Evolutionary conservation across 2,888 invertebrate genomes (phyloP).

Genomic region (Phasia obesa): DNA sequence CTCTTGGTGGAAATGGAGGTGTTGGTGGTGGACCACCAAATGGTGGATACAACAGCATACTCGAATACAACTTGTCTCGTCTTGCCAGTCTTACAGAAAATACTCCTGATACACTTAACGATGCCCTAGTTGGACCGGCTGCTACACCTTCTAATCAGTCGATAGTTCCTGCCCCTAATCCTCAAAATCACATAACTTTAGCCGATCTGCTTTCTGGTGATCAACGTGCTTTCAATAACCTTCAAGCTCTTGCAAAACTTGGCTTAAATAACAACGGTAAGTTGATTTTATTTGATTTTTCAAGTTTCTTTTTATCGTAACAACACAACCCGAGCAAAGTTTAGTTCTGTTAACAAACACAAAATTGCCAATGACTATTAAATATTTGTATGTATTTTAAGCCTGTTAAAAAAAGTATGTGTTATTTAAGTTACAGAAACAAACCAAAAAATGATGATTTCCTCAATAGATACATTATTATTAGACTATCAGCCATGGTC

Average conservation of each 20-base stretch:
- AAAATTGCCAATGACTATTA: too few species aligned
- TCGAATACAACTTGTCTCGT: slow-evolving; percentile 93
- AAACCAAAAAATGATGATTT: too few species aligned
- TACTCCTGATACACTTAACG: slow-evolving; percentile 82
- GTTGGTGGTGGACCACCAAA: slow-evolving; percentile 79
- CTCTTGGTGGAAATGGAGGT: slow-evolving; percentile 68
- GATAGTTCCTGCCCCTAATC: slow-evolving; percentile 82
- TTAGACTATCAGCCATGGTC: too few species aligned
- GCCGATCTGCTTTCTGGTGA: slow-evolving; percentile 90
- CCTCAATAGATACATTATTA: too few species aligned
- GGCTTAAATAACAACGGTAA: slow-evolving; percentile 88
- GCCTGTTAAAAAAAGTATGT: too few species aligned
- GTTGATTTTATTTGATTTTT: too few species aligned
- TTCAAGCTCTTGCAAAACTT: slow-evolving; percentile 94
- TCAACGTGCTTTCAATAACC: slow-evolving; percentile 92
- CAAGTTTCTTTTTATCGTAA: slow-evolving; percentile 10
- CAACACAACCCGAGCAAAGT: slow-evolving; percentile 1
- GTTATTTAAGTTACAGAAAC: too few species aligned
- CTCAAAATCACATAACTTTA: slow-evolving; percentile 87
- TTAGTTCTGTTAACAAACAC: too few species aligned
- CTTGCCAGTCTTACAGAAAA: slow-evolving; percentile 91
- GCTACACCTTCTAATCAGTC: slow-evolving; percentile 73
- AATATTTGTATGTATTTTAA: too few species aligned
- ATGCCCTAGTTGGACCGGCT: slow-evolving; percentile 74
- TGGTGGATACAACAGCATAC: slow-evolving; percentile 86